phyloP scores from a whole-genome alignment of 30 jellyfish, hydroid and myxozoan species.

The Morbakka virulenta region DNA sequence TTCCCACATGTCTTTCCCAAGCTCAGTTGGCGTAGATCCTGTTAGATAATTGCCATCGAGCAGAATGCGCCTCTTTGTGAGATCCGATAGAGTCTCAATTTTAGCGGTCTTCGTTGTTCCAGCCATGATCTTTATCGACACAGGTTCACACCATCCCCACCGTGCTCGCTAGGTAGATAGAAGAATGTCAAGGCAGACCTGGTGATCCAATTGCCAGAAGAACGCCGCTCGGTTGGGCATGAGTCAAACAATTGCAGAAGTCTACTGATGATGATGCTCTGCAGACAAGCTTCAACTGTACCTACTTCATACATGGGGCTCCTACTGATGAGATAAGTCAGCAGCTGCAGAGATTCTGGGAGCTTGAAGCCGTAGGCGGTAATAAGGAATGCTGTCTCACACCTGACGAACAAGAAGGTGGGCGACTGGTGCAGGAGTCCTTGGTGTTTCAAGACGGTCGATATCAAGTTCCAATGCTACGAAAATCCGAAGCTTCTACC shows the following conservation, averaged over 20 bases:
- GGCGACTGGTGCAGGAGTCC: background rate
- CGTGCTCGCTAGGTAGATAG: constrained; percentile 6
- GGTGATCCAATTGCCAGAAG: too few species aligned
- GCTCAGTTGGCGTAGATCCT: constrained; percentile 31
- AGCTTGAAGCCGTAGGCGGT: background rate
- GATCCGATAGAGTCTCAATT: background rate
- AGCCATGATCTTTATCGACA: constrained; percentile 3
- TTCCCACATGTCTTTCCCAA: constrained; percentile 27
- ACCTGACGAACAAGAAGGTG: background rate
- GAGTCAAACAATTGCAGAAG: too few species aligned
- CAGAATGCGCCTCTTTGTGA: too few species aligned
- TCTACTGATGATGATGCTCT: too few species aligned
- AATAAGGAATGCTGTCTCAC: too few species aligned
- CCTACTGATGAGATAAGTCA: background rate
- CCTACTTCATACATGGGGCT: too few species aligned
- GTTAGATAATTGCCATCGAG: background rate
- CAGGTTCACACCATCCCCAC: constrained; percentile 28
- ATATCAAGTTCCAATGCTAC: background rate
- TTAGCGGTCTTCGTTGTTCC: background rate
- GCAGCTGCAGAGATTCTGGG: background rate
- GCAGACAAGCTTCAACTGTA: too few species aligned
- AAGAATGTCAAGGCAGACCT: constrained; percentile 5
- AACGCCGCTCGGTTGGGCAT: constrained; percentile 35
- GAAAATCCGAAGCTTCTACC: background rate
- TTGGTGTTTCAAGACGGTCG: background rate